phyloP scores from a whole-genome alignment of 2,113 vertebrate genomes.

The Saimiri boliviensis region DNA sequence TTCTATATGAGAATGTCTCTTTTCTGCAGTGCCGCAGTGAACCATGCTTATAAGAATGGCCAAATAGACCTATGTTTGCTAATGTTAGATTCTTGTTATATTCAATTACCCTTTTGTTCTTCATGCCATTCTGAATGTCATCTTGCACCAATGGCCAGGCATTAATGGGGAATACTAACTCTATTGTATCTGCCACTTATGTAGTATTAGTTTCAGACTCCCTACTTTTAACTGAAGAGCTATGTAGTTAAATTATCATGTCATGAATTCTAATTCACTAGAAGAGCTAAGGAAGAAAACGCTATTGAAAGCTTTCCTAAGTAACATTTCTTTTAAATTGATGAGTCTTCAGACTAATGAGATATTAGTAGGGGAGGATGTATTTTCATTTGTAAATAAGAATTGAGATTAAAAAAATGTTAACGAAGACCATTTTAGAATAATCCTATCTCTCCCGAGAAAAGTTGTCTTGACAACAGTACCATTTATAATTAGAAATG shows the following conservation, averaged over 20 bases:
- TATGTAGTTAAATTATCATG: constrained; percentile 15
- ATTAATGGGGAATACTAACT: background rate
- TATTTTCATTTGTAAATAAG: constrained; percentile 62
- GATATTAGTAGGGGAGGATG: constrained; percentile 17
- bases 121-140: background rate
- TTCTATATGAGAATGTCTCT: background rate
- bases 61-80: background rate
- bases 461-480: constrained; percentile 78
- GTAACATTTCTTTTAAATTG: background rate
- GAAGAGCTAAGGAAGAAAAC: background rate
- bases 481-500: constrained; percentile 71
- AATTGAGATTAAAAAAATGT: constrained; percentile 27
- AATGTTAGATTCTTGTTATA: background rate
- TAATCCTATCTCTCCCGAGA: constrained; percentile 64
- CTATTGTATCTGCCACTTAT: background rate
- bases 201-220: constrained; percentile 12
- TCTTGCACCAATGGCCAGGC: background rate
- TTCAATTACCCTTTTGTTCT: constrained; percentile 21
- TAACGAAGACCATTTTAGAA: constrained; percentile 58
- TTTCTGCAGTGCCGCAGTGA: background rate
- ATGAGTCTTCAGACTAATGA: constrained; percentile 32
- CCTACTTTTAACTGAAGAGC: constrained; percentile 44
- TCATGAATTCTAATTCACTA: background rate
- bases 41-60: background rate
- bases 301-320: background rate